Evolutionary conservation across 2,888 invertebrate genomes (phyloP).

Genomic region (Chirona hameri): DNA sequence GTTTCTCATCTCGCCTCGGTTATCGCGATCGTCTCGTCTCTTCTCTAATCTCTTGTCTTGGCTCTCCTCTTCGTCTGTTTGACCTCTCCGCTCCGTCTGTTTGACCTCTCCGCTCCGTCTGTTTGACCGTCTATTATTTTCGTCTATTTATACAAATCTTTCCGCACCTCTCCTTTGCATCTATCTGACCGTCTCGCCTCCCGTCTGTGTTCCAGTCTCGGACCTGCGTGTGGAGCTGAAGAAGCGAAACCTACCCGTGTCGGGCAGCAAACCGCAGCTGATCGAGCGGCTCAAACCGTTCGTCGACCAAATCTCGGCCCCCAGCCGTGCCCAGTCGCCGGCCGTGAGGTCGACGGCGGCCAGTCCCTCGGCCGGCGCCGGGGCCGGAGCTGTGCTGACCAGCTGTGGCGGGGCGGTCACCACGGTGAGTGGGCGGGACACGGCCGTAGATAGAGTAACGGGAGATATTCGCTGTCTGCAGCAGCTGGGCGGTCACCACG

Average conservation of each 20-base stretch:
- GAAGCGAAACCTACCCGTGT: slow-evolving; percentile 87
- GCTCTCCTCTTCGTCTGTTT: background rate
- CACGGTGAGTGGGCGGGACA: background rate
- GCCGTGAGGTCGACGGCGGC: background rate
- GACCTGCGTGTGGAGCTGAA: slow-evolving; percentile 92
- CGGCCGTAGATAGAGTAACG: too few relatives aligned
- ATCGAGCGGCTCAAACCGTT: slow-evolving; percentile 68
- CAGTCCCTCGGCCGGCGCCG: background rate
- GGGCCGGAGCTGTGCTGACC: background rate
- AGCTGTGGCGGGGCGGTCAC: background rate
- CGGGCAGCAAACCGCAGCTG: slow-evolving; percentile 91
- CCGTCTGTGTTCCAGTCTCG: slow-evolving; percentile 57
- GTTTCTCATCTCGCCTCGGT: too few relatives aligned
- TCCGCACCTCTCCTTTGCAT: slow-evolving; percentile 30
- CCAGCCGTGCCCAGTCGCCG: background rate
- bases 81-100: background rate
- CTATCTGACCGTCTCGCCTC: background rate
- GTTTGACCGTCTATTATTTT: background rate
- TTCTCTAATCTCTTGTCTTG: background rate
- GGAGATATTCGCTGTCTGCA: too few relatives aligned
- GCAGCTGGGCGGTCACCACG: too few relatives aligned
- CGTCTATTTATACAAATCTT: background rate
- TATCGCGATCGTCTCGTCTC: too few relatives aligned
- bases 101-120: background rate
- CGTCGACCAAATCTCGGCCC: slow-evolving; percentile 29